Evolutionary conservation across 2,888 invertebrate genomes (phyloP).

Genomic region (Aphodius granarius): DNA sequence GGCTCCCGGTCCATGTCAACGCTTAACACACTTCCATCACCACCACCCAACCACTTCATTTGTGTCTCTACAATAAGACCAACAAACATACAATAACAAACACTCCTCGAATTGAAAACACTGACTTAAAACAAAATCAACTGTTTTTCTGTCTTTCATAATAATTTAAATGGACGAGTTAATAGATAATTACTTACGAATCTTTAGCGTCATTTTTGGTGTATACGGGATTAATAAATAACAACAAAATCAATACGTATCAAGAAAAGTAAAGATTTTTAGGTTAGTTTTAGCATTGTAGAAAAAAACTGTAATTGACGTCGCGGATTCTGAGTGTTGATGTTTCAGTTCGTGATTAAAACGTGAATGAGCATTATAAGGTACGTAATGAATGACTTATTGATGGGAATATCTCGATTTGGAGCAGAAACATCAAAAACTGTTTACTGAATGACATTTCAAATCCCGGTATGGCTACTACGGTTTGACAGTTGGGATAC

Average conservation of each 20-base stretch:
- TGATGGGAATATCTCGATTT: constrained; percentile 19
- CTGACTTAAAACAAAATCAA: background rate
- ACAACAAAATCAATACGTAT: constrained; percentile 27
- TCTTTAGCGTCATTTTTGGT: constrained; percentile 27
- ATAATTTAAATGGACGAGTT: background rate
- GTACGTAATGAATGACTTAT: background rate
- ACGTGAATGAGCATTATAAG: background rate
- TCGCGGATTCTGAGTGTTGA: background rate
- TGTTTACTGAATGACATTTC: constrained; percentile 54
- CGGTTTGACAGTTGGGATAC: constrained; percentile 56
- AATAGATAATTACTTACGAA: constrained; percentile 24
- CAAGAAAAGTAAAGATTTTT: constrained; percentile 19
- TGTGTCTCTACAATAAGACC: constrained; percentile 49
- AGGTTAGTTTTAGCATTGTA: constrained; percentile 26
- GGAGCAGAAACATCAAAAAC: constrained; percentile 32
- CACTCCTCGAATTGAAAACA: background rate
- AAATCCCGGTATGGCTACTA: constrained; percentile 57
- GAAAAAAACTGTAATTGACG: background rate
- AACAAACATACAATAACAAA: background rate
- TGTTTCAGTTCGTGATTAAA: background rate
- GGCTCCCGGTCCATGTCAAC: constrained; percentile 68
- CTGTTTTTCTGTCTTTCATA: constrained; percentile 1
- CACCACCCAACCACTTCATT: constrained; percentile 80
- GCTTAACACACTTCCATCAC: constrained; percentile 62
- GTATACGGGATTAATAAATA: constrained; percentile 21